Conservation (phyloP, 2,113 vertebrate species). For the Syngnathus scovelli region DNA sequence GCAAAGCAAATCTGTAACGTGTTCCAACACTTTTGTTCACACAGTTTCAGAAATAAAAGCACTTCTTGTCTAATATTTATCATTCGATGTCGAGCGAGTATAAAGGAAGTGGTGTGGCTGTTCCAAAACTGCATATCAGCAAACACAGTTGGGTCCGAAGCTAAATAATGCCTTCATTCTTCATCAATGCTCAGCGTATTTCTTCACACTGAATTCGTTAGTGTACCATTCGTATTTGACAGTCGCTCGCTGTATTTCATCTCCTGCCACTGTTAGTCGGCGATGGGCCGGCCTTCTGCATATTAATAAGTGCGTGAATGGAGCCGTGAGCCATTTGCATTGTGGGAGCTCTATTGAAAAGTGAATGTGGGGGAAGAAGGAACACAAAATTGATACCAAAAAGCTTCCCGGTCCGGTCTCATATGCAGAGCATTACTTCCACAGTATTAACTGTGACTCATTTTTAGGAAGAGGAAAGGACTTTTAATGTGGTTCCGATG, state of each 20-base stretch:
- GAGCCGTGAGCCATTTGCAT: slow-evolving; percentile 68
- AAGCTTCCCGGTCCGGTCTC: slow-evolving; percentile 14
- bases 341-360: slow-evolving; percentile 64
- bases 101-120: no score
- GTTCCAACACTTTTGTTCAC: no score
- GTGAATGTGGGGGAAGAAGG: slow-evolving; percentile 25
- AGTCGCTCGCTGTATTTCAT: slow-evolving; percentile 48
- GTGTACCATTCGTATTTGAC: slow-evolving; percentile 21
- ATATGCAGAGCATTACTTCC: slow-evolving; percentile 64
- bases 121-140: no score
- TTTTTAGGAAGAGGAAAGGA: neutral
- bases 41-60: neutral
- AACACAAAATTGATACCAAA: slow-evolving; percentile 44
- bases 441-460: neutral
- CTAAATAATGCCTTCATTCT: slow-evolving; percentile 12
- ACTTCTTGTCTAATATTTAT: neutral
- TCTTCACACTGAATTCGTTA: slow-evolving; percentile 20
- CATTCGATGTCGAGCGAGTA: neutral
- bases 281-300: slow-evolving; percentile 64
- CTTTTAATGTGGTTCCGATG: neutral
- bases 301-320: slow-evolving; percentile 74
- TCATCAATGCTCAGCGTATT: slow-evolving; percentile 16
- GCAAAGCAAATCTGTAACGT: no score
- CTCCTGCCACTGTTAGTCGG: slow-evolving; percentile 60
- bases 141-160: neutral